Base-by-base conservation (phyloP, 2,888 invertebrate species). In the Marasmarcha lunaedactyla region DNA sequence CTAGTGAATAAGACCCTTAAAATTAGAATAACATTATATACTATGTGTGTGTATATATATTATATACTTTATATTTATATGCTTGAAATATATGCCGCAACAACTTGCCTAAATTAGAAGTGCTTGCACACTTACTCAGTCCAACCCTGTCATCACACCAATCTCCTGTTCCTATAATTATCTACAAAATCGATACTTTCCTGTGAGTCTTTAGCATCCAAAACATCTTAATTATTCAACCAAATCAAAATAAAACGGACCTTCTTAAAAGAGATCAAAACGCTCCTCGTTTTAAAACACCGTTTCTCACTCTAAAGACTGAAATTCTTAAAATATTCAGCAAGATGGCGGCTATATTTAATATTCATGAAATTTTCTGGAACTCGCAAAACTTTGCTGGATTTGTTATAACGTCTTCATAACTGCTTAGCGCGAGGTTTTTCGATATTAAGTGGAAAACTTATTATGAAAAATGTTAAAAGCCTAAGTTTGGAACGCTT, bases 321-420 rank as follows among this genome's bases (percentile, higher is more conserved):
- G 5, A 30, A 39, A 33, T 42, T 40, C 44, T 49, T 42, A 40
- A 52, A 47, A 51, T 50, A 51, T 54, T 55, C 57, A 58, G 46
- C 49, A 54, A 66, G 62, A 60, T 57, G 51, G 46, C 35, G 40
- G 15, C 34, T 30, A 46, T 52, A 55, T 70, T 42, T 46, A 64
- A 60, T 59, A 71, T 71, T 50, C 43, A 71, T 30, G 44, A 45
- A 50, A 51, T 59, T 67, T 67, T 65, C 54, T 61, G 53, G 44
- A 55, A 60, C 55, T 57, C 67, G 62, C 60, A 60, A 64, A 64
- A 54, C 47, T 52, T 44, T 50, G 43, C 47, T 42, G 43, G 61
- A 61, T 64, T 70, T 68, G 61, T 61, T 63, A 63, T 59, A 60
- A 51, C 58, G 58, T 58, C 58, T 54, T 61, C 63, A 62, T 62